These are phyloP conservation scores for Brenthis hecate DNA, from an alignment of 2,888 invertebrate species.

Conservation along the genomic window DNA sequence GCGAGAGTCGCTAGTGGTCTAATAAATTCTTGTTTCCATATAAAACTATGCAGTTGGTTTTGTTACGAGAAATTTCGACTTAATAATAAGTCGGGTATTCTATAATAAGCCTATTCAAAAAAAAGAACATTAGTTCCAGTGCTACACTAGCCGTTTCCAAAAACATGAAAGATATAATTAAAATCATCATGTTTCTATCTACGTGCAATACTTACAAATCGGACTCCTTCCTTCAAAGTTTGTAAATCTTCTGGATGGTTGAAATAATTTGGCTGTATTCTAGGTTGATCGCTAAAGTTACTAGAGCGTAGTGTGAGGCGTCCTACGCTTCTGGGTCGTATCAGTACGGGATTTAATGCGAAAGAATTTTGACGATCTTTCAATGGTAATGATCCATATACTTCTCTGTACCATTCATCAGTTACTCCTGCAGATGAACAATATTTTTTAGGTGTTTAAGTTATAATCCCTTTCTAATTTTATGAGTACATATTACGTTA, in stretches of 20 bases:
- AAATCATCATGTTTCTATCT: background rate
- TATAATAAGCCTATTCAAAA: too few relatives aligned
- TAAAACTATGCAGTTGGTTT: too few relatives aligned
- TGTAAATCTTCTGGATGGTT: conserved; percentile 86
- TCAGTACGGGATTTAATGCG: conserved; percentile 87
- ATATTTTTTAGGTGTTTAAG: background rate
- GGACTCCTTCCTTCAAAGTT: conserved; percentile 88
- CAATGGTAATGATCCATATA: conserved; percentile 76
- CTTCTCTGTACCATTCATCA: conserved; percentile 81
- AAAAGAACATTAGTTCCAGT: too few relatives aligned
- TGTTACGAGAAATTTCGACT: too few relatives aligned
- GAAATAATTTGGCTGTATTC: conserved; percentile 92
- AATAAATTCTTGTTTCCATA: too few relatives aligned
- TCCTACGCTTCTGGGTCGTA: conserved; percentile 89
- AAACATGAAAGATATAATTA: too few relatives aligned
- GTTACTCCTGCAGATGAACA: conserved; percentile 72
- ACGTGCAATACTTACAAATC: conserved; percentile 78
- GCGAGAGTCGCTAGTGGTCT: too few relatives aligned
- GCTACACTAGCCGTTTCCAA: too few relatives aligned
- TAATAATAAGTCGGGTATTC: too few relatives aligned
- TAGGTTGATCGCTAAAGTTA: conserved; percentile 89
- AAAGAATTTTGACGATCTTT: conserved; percentile 80
- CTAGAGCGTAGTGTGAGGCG: conserved; percentile 86
- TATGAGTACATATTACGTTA: background rate
- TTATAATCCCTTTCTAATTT: background rate